These are phyloP conservation scores for Cheumatopsyche charites DNA, from an alignment of 1,140 invertebrate genomes.

Conservation along the genomic window DNA sequence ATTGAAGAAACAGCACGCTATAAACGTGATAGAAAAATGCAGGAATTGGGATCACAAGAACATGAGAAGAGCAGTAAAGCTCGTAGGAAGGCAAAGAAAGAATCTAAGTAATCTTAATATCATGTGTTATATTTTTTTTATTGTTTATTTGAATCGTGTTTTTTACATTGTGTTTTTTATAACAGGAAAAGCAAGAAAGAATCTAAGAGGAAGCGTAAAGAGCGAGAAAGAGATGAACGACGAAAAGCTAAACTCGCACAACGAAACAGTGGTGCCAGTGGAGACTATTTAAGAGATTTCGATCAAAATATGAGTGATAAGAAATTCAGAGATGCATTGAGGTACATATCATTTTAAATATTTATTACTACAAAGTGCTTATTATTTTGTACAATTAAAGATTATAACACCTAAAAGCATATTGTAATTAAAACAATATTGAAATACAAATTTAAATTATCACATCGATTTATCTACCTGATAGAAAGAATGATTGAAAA, in stretches of 20 bases:
- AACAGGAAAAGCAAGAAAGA: slow-evolving; percentile 71
- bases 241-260: slow-evolving; percentile 58
- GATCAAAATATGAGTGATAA: slow-evolving; percentile 68
- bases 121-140: slow-evolving; percentile 3
- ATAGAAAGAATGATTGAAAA: too few relatives aligned
- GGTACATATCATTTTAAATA: slow-evolving; percentile 52
- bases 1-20: slow-evolving; percentile 80
- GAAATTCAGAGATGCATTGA: slow-evolving; percentile 69
- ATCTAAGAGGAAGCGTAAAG: slow-evolving; percentile 69
- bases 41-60: slow-evolving; percentile 64
- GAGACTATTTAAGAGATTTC: slow-evolving; percentile 65
- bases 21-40: slow-evolving; percentile 74
- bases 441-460: too few relatives aligned
- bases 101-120: slow-evolving; percentile 49
- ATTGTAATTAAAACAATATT: too few relatives aligned
- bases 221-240: slow-evolving; percentile 62
- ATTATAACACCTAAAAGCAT: too few relatives aligned
- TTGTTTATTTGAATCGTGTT: not conserved
- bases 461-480: too few relatives aligned
- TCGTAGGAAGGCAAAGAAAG: slow-evolving; percentile 63
- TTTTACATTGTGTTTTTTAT: slow-evolving; percentile 32
- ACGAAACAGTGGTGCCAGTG: slow-evolving; percentile 54
- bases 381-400: not conserved
- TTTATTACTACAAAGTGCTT: not conserved
- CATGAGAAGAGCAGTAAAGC: slow-evolving; percentile 76